Conservation (phyloP, 2,888 invertebrate genomes). For the Diabrotica balteata region DNA sequence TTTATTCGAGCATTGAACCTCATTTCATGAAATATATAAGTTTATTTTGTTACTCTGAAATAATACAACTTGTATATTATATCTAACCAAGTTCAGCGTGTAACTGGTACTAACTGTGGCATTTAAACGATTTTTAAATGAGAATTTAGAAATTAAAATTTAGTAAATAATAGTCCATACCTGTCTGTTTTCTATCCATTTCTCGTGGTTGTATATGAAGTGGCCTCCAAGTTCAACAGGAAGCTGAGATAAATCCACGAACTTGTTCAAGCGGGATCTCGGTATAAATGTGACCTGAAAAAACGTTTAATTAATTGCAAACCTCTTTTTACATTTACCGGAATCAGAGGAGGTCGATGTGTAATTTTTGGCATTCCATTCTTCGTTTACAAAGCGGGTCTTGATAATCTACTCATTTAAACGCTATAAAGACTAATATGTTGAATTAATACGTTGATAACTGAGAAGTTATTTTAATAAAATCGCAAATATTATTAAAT, state of each 20-base stretch:
- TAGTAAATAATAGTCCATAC: constrained; percentile 61
- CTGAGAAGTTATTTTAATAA: too few relatives aligned
- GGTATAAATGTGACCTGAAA: constrained; percentile 75
- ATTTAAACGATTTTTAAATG: background rate
- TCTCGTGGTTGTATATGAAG: constrained; percentile 73
- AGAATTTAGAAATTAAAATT: constrained; percentile 4
- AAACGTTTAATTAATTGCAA: constrained; percentile 7
- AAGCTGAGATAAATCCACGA: constrained; percentile 73
- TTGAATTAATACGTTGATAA: too few relatives aligned
- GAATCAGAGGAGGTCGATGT: background rate
- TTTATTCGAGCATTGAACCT: too few relatives aligned
- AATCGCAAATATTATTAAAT: too few relatives aligned
- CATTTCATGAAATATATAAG: too few relatives aligned
- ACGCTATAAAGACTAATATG: too few relatives aligned
- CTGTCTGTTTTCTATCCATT: constrained; percentile 79
- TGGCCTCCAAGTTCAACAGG: constrained; percentile 77
- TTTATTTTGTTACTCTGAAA: too few relatives aligned
- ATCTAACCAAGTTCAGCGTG: background rate
- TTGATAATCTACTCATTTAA: background rate
- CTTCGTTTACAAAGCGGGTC: background rate
- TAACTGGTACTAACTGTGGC: background rate
- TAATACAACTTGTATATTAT: too few relatives aligned
- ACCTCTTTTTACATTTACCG: background rate
- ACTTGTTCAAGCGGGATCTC: constrained; percentile 71
- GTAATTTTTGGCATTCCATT: constrained; percentile 1